These are phyloP conservation scores for Arothron firmamentum DNA, from an alignment of 2,113 vertebrate species.

Conservation along the genomic window DNA sequence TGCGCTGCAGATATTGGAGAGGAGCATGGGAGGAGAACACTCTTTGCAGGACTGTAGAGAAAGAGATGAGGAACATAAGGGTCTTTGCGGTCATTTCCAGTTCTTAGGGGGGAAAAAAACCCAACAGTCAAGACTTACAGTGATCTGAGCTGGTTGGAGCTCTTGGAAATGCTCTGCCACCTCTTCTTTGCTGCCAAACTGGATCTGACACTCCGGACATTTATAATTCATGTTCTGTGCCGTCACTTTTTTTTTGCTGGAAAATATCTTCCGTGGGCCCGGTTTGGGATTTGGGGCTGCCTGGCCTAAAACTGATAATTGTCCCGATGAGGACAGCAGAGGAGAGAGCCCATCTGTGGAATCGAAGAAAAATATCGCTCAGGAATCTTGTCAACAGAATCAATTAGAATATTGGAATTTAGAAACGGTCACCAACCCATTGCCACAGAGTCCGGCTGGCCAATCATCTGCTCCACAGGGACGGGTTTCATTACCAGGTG, in stretches of 20 bases:
- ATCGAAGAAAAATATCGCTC: not conserved
- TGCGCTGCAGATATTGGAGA: conserved; percentile 87
- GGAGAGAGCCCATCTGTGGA: conserved; percentile 28
- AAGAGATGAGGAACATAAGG: not conserved
- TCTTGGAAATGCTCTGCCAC: conserved; percentile 89
- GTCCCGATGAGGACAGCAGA: conserved; percentile 43
- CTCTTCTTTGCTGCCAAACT: conserved; percentile 83
- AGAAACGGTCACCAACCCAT: conserved; percentile 47
- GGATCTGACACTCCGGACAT: conserved; percentile 88
- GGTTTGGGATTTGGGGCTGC: conserved; percentile 9
- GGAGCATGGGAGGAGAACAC: conserved; percentile 87
- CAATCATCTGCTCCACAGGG: conserved; percentile 92
- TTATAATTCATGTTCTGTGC: conserved; percentile 75
- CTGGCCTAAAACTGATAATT: conserved; percentile 29
- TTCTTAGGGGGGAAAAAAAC: not conserved
- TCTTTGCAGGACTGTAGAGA: conserved; percentile 78
- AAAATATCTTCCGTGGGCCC: conserved; percentile 56
- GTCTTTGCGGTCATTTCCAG: not conserved
- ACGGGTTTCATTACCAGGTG: conserved; percentile 93
- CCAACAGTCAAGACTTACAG: conserved; percentile 53
- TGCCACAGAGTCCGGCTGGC: conserved; percentile 81
- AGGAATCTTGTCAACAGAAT: not conserved
- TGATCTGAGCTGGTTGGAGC: conserved; percentile 50
- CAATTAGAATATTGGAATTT: not conserved
- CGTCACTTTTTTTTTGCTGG: conserved; percentile 52